Evolutionary conservation across 2,888 invertebrate species (phyloP).

Genomic region (Drosophila robusta): DNA sequence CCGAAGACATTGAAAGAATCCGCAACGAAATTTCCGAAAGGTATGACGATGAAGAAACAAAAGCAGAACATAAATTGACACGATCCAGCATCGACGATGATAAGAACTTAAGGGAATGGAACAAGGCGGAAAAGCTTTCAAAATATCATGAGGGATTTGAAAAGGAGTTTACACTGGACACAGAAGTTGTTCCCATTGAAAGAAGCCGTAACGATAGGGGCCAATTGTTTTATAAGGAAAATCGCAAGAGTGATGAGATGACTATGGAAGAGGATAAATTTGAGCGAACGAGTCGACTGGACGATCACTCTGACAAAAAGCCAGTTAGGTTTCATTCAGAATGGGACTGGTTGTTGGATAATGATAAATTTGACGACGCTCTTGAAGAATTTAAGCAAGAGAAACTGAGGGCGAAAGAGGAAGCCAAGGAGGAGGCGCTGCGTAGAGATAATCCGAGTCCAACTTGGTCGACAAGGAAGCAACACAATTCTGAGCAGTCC

Average conservation of each 20-base stretch:
- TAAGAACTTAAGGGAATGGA: too few relatives aligned
- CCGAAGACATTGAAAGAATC: not conserved
- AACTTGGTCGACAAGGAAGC: not conserved
- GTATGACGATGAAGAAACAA: too few relatives aligned
- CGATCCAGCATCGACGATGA: too few relatives aligned
- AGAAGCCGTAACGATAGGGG: not conserved
- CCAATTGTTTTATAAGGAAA: not conserved
- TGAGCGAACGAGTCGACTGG: too few relatives aligned
- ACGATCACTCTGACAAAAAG: slow-evolving; percentile 7
- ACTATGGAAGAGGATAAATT: not conserved
- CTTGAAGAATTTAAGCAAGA: not conserved
- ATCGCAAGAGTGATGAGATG: not conserved
- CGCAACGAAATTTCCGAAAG: not conserved
- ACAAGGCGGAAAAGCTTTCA: not conserved
- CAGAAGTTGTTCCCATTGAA: not conserved
- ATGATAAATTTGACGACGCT: slow-evolving; percentile 6
- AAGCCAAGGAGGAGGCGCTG: too few relatives aligned
- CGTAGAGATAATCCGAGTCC: too few relatives aligned
- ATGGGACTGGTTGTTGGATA: slow-evolving; percentile 61
- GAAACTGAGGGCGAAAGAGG: not conserved
- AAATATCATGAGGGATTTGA: not conserved
- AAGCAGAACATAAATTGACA: too few relatives aligned
- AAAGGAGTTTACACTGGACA: not conserved
- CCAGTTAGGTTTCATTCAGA: slow-evolving; percentile 23
- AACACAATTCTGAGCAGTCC: too few relatives aligned